Evolutionary conservation across 30 jellyfish, hydroid and myxozoan genomes (phyloP), one percentile per base, ranked within the genome.

Genomic region (Catostylus mosaicus): DNA sequence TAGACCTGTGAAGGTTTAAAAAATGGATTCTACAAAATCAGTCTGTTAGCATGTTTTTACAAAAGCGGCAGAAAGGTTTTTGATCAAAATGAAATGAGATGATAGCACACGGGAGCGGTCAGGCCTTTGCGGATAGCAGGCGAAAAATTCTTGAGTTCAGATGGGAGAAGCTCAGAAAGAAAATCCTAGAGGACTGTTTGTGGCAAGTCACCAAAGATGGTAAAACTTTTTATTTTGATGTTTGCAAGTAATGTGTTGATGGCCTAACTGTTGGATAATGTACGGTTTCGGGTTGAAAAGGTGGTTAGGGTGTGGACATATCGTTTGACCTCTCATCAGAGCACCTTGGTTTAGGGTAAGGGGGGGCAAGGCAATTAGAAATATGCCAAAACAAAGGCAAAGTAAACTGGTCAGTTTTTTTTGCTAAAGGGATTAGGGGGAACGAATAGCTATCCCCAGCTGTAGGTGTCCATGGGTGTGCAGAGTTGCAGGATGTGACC

Each of bases 151-250:
- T 88, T 63, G 97, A 88, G 63, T 88, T 56, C 61, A 79, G 61
- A 73, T 88, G 97, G 97, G 92, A 81, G 84, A 73, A 40, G 48
- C 82, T 78, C 62, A 69, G 82, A 76, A 88, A 65, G 74, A 73
- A 87, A 50, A 76, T 88, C 29, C 61, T 88, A 9, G 87, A 88
- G 24, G 90, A 88, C 29, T 73, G 93, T 34, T 47, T 88, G 24
- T 88, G 97, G 97, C 73, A 80, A 46, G 89, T 81, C 30, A 54
- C 93, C 67, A 52, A 71, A 61, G 86, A 80, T 56, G 97, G 97
- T 88, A 73, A 3, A 47, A 23, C 26, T n/a, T 1, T 59, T 59
- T n/a, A 59, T 6, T 59, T 2, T 1, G 3, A n/a, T 8, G 4
- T 59, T 24, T 24, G 19, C 26, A 7, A 23, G 35, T 23, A 10